phyloP scores from a whole-genome alignment of 2,888 invertebrate genomes.

The Aelia acuminata region DNA sequence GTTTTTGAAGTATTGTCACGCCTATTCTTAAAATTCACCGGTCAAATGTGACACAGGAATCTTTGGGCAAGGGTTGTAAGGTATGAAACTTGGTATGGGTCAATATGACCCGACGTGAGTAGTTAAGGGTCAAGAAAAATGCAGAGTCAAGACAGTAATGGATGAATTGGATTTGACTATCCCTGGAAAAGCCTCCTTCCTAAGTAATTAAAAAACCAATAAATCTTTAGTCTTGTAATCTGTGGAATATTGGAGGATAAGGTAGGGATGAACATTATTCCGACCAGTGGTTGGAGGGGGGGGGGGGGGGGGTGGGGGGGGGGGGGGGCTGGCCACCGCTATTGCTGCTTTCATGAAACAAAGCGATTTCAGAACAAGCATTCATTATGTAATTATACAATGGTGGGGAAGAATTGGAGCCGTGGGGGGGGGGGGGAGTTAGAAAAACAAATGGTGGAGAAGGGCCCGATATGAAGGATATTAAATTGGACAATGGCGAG shows the following conservation, averaged over 20 bases:
- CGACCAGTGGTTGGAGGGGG: neutral
- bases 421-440: neutral
- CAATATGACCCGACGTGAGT: too few relatives aligned
- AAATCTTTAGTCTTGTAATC: neutral
- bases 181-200: neutral
- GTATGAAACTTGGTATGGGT: too few relatives aligned
- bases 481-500: conserved; percentile 6
- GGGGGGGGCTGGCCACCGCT: neutral
- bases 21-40: too few relatives aligned
- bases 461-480: conserved; percentile 25
- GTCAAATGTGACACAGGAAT: too few relatives aligned
- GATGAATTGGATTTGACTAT: neutral
- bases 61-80: too few relatives aligned
- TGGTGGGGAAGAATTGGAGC: neutral
- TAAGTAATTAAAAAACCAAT: conserved; percentile 9
- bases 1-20: too few relatives aligned
- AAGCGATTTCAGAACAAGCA: conserved; percentile 32
- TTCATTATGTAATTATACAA: conserved; percentile 35
- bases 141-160: neutral
- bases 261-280: neutral
- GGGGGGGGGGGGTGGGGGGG: neutral
- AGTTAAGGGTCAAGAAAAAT: neutral
- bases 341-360: neutral
- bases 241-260: neutral
- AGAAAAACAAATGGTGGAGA: neutral